Evolutionary conservation across 2,888 invertebrate genomes (phyloP).

Genomic region (Muscina levida): DNA sequence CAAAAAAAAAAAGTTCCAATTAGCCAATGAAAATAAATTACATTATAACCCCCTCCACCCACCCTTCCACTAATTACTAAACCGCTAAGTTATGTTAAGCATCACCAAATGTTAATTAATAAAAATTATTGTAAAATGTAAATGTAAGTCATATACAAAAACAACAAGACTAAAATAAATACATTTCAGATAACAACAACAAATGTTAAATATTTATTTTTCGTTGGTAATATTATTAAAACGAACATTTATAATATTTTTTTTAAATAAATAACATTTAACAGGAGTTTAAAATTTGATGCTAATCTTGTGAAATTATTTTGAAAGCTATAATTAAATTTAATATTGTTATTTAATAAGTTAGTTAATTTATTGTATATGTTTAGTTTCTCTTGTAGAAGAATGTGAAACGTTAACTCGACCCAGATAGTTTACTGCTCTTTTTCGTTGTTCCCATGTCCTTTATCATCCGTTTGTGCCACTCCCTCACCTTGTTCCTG

Average conservation of each 20-base stretch:
- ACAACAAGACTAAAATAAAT: slow-evolving; percentile 13
- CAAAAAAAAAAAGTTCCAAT: slow-evolving; percentile 7
- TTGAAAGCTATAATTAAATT: too few species aligned
- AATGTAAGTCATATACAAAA: slow-evolving; percentile 40
- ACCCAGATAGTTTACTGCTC: slow-evolving; percentile 27
- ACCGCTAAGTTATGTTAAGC: slow-evolving; percentile 45
- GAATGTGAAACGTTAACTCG: too few species aligned
- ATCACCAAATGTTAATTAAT: slow-evolving; percentile 29
- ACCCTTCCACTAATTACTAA: slow-evolving; percentile 4
- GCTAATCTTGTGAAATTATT: too few species aligned
- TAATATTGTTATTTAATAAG: too few species aligned
- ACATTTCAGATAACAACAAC: slow-evolving; percentile 18
- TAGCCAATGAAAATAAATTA: too few species aligned
- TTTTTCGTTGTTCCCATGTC: slow-evolving; percentile 19
- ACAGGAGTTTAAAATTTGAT: too few species aligned
- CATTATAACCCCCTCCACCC: slow-evolving; percentile 5
- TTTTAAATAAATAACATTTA: too few species aligned
- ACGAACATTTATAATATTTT: not conserved
- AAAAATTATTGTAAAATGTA: slow-evolving; percentile 20
- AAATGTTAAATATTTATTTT: slow-evolving; percentile 47
- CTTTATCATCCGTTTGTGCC: not conserved
- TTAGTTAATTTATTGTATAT: too few species aligned
- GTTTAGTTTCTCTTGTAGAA: too few species aligned
- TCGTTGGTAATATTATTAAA: slow-evolving; percentile 22
- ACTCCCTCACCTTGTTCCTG: not conserved